Evolutionary conservation across 2,888 invertebrate genomes (phyloP), one percentile per base, ranked within the genome.

Genomic region (Escarpia spicata): DNA sequence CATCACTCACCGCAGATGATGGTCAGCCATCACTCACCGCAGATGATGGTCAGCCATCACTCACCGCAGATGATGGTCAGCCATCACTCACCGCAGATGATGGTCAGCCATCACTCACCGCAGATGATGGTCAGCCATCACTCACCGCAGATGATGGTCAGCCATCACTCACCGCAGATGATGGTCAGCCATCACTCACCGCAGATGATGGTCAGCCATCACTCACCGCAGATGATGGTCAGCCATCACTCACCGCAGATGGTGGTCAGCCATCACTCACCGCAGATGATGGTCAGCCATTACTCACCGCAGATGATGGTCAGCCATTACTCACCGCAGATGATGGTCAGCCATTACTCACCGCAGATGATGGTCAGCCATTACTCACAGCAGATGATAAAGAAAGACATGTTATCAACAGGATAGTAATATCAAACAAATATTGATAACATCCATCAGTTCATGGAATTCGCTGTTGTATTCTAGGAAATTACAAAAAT

Each of bases 321-420:
- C 75, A 75, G 19, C 19, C 52, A 52, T 52, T 52, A 37, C 37
- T 37, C 37, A 37, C 37, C 37, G 3, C 0, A 52, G 52, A 52
- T 52, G 52, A 26, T 19, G 6, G 75, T 75, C 75, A 75, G 26
- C 19, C 52, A 52, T 52, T 52, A 37, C 37, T 37, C 37, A 37
- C 37, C 37, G 3, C 0, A 52, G 52, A 52, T 52, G 52, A 26
- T 19, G 6, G 75, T 75, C 75, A 75, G 19, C 19, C 52, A 52
- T 52, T 52, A 52, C 15, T 52, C 52, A 52, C 52, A 3, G 8
- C 52, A 52, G 52, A 52, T 52, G 52, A 52, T 6, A 75, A 26
- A 26, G 19, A 75, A 75, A 75, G 19, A 75, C 97, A 93, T 93
- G 10, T 26, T 15, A 12, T n/a, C 75, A 26, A 4, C 75, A 75